Evolutionary conservation across 2,113 vertebrate species (phyloP).

Genomic region (Canis aureus): DNA sequence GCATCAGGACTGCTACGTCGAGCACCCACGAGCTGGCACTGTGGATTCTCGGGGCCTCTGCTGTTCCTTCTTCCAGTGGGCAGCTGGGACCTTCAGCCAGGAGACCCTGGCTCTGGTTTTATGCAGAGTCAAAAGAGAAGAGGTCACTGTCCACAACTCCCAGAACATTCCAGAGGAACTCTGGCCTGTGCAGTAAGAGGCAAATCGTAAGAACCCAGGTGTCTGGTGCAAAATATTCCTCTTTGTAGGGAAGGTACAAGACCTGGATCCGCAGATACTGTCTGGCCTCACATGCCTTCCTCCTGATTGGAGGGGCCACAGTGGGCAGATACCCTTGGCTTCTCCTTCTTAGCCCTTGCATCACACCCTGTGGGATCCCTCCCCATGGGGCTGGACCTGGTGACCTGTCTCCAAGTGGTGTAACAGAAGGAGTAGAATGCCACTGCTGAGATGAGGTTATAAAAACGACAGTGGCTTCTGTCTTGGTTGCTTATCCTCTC

Average conservation of each 20-base stretch:
- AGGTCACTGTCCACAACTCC: accelerated
- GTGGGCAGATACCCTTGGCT: accelerated
- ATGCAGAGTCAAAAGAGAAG: neutral
- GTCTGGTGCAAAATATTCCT: accelerated
- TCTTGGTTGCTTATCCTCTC: neutral
- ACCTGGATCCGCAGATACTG: accelerated
- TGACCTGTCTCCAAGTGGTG: accelerated
- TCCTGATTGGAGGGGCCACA: neutral
- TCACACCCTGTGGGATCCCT: accelerated
- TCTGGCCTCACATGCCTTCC: neutral
- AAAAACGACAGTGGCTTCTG: neutral
- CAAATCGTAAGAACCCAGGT: accelerated
- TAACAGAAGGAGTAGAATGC: neutral
- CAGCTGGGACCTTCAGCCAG: neutral
- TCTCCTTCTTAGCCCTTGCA: neutral
- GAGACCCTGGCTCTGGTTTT: neutral
- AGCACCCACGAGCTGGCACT: too few relatives aligned
- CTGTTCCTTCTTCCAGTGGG: neutral
- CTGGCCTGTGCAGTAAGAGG: accelerated
- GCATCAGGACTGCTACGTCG: accelerated
- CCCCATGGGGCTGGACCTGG: neutral
- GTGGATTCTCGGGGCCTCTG: accelerated
- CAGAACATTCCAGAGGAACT: neutral
- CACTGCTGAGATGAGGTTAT: neutral
- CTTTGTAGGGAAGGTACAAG: accelerated